Evolutionary conservation across 2,888 invertebrate genomes (phyloP).

Genomic region (Homarus gammarus): DNA sequence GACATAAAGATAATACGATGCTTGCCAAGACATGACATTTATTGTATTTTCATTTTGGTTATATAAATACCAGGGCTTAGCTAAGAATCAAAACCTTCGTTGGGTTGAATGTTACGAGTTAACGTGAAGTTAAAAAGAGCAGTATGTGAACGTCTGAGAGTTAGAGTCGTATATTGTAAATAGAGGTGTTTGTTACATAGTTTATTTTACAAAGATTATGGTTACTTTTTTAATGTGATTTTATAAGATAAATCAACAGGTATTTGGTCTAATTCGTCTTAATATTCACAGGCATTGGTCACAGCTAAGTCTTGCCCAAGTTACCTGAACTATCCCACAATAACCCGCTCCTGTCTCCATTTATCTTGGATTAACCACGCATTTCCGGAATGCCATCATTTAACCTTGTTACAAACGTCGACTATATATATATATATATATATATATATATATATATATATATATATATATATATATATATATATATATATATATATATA

Average conservation of each 20-base stretch:
- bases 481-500: no score
- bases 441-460: no score
- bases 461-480: no score
- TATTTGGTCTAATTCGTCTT: not conserved
- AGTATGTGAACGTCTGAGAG: not conserved
- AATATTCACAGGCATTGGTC: not conserved
- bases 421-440: not conserved
- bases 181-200: not conserved
- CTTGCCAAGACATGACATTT: conserved; percentile 27
- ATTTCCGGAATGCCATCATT: conserved; percentile 44
- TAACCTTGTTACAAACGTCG: conserved; percentile 4
- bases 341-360: conserved; percentile 1
- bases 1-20: conserved; percentile 7
- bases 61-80: not conserved
- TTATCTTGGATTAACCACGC: conserved; percentile 30
- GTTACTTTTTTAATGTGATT: not conserved
- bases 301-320: not conserved
- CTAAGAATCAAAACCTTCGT: not conserved
- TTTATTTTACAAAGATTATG: not conserved
- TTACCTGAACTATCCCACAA: conserved; percentile 9
- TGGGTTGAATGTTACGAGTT: not conserved
- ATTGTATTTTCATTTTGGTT: not conserved
- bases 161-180: not conserved
- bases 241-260: not conserved
- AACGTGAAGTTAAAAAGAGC: not conserved